Conservation (phyloP, 1,140 invertebrate genomes). For the Phymorhynchus buccinoides region DNA sequence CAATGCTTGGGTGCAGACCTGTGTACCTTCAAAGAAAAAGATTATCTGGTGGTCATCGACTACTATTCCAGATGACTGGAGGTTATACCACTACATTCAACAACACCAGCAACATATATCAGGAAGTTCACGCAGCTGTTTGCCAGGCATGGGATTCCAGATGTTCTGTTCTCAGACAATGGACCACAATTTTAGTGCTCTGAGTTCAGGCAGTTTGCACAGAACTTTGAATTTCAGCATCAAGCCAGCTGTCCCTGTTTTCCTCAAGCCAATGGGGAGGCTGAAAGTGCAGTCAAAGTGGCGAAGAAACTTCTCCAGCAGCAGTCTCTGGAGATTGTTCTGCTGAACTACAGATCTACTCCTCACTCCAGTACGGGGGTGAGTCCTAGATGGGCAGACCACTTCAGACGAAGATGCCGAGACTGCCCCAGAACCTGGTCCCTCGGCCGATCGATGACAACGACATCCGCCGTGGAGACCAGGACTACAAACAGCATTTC, state of each 20-base stretch:
- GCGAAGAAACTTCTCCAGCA: slow-evolving; percentile 48
- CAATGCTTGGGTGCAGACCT: slow-evolving; percentile 14
- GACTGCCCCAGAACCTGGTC: slow-evolving; percentile 14
- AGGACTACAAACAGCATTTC: neutral
- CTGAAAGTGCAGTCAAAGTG: slow-evolving; percentile 48
- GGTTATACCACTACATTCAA: slow-evolving; percentile 31
- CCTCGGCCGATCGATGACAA: neutral
- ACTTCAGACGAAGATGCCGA: slow-evolving; percentile 19
- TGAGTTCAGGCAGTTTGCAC: slow-evolving; percentile 53
- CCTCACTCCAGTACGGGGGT: slow-evolving; percentile 22
- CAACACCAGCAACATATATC: slow-evolving; percentile 43
- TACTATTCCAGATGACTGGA: slow-evolving; percentile 48
- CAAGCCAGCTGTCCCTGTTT: slow-evolving; percentile 43
- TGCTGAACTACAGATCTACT: slow-evolving; percentile 12
- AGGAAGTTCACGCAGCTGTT: slow-evolving; percentile 48
- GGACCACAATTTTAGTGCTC: slow-evolving; percentile 51
- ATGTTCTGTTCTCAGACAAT: slow-evolving; percentile 52
- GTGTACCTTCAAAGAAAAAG: slow-evolving; percentile 28
- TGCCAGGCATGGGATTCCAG: slow-evolving; percentile 50
- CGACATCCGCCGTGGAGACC: neutral
- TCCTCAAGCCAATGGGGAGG: slow-evolving; percentile 53
- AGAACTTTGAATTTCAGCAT: slow-evolving; percentile 49
- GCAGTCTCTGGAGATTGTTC: neutral
- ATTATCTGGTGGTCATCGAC: slow-evolving; percentile 47
- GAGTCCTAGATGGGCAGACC: slow-evolving; percentile 10